Evolutionary conservation across 2,888 invertebrate species (phyloP), one percentile per base, ranked within the genome.

Genomic region (Ophion obscuratus): DNA sequence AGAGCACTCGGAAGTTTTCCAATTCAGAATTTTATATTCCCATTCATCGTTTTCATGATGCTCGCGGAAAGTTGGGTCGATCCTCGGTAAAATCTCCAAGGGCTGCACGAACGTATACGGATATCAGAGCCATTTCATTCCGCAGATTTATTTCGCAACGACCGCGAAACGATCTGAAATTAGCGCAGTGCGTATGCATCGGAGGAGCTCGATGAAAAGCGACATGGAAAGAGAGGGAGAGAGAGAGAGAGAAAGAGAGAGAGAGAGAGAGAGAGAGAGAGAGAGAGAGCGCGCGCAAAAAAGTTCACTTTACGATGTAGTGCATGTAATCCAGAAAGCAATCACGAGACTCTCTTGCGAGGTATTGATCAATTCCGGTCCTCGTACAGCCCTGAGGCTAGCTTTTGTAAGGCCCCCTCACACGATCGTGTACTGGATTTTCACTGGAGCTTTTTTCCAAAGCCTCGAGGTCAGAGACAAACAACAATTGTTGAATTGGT

Each of bases 281-380:
- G 31, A 40, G 11, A 71, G 24, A 62, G 27, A 24, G 40, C n/a
- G 44, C 57, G 24, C 66, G 57, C 71, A 62, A 67, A 44, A 53
- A 79, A 57, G 31, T 27, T 44, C 44, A 66, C 53, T 67, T 80
- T 59, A 36, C 53, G 64, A 73, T 73, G 62, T 36, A 27, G 68
- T 61, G 67, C 24, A 67, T 68, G 76, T 85, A 85, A 85, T 85
- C 85, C 80, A 57, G 73, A 62, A 83, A 85, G 80, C 83, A 83
- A 85, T 85, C 85, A 81, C 68, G 75, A 75, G 76, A 77, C 66
- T 80, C 73, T 80, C 80, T 78, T n/a, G 76, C 76, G 71, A 83
- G 75, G 73, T 64, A 85, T 81, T 77, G 81, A 84, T 71, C 78
- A 66, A 67, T 61, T 61, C 20, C 59, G 64, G 40, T 10, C 44